Conservation (phyloP, 2,888 invertebrate species). For the Neocrepidodera transversa region DNA sequence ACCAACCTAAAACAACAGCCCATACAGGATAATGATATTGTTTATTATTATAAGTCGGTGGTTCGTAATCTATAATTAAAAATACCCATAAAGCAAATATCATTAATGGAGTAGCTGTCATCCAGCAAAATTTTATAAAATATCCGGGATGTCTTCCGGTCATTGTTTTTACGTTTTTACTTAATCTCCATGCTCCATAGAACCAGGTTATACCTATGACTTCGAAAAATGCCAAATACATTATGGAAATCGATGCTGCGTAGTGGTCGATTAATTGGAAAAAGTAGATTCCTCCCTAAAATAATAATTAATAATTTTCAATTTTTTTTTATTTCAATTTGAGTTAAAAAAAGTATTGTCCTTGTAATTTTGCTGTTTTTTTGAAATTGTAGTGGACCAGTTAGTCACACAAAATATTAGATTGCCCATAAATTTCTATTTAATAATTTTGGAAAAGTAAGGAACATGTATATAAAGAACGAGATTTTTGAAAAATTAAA, state of each 20-base stretch:
- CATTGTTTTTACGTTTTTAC: conserved; percentile 88
- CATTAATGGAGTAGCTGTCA: conserved; percentile 79
- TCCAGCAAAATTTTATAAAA: conserved; percentile 88
- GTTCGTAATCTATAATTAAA: conserved; percentile 85
- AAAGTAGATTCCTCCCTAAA: conserved; percentile 87
- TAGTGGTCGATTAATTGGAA: conserved; percentile 93
- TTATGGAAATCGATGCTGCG: conserved; percentile 89
- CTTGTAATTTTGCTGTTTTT: too few relatives aligned
- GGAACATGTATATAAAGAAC: too few relatives aligned
- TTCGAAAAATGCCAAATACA: conserved; percentile 93
- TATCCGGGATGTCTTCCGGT: conserved; percentile 80
- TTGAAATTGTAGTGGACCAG: too few relatives aligned
- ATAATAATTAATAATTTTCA: conserved; percentile 12
- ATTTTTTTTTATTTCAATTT: too few relatives aligned
- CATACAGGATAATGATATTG: conserved; percentile 80
- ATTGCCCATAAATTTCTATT: too few relatives aligned
- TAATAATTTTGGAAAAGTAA: too few relatives aligned
- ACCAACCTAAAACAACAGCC: conserved; percentile 88
- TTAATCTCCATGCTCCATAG: conserved; percentile 82
- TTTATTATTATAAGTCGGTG: conserved; percentile 84
- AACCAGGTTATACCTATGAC: conserved; percentile 91
- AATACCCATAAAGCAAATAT: conserved; percentile 88
- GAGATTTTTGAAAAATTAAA: too few relatives aligned
- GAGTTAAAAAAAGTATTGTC: too few relatives aligned
- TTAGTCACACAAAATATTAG: too few relatives aligned